Percentiles rank a stretch among this genome's conserved stretches.
Evolutionary conservation across 2,113 vertebrate genomes (phyloP).

Genomic region (Vicugna pacos): DNA sequence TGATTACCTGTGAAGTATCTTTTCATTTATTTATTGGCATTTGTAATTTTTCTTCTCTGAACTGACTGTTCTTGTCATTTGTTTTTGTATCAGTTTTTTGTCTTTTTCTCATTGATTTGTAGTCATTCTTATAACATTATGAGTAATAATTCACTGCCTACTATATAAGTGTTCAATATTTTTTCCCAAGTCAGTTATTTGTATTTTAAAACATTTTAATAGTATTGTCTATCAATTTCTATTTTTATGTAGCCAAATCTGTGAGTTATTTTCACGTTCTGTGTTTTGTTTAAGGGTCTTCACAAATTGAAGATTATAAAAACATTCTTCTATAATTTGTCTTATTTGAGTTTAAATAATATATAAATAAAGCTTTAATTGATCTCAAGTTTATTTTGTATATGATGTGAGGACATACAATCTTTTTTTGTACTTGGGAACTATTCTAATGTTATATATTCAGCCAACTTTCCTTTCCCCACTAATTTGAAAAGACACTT

Average conservation of each 20-base stretch:
- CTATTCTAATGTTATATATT: neutral
- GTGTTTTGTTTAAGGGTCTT: neutral
- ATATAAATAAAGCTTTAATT: conserved; percentile 19
- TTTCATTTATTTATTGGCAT: neutral
- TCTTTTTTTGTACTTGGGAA: neutral
- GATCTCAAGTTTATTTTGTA: conserved; percentile 40
- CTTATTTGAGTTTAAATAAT: neutral
- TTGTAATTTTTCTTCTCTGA: conserved; percentile 34
- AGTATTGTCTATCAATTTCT: neutral
- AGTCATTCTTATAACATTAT: neutral
- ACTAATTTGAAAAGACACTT: neutral
- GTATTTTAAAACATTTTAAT: conserved; percentile 46
- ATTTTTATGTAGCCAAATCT: conserved; percentile 17
- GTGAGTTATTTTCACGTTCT: neutral
- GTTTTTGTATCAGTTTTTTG: neutral
- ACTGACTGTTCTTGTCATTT: neutral
- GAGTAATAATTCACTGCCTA: neutral
- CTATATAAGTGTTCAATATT: neutral
- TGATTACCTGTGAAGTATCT: neutral
- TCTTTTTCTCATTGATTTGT: neutral
- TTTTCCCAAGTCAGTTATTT: conserved; percentile 40
- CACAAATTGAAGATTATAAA: conserved; percentile 24
- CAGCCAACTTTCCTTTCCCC: neutral
- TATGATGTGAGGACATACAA: neutral
- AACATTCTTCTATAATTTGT: conserved; percentile 33